phyloP scores from a whole-genome alignment of 2,888 invertebrate genomes.

The Philhelius pedissequus region DNA sequence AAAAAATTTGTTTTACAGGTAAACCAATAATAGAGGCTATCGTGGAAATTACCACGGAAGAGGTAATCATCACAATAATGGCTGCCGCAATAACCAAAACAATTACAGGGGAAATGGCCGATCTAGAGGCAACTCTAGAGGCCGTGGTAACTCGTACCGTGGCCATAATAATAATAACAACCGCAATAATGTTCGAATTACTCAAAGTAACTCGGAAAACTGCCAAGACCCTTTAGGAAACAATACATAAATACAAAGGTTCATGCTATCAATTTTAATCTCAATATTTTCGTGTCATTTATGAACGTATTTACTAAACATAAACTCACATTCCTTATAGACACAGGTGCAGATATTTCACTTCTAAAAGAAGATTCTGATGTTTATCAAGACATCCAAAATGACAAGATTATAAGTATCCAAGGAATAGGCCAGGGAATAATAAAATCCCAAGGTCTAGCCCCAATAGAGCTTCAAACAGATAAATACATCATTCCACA shows the following conservation, averaged over 20 bases:
- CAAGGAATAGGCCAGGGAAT: neutral
- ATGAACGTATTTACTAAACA: neutral
- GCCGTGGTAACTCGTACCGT: neutral
- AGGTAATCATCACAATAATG: too few species aligned
- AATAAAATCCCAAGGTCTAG: neutral
- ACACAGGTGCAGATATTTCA: too few species aligned
- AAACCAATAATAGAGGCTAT: neutral
- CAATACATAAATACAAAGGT: neutral
- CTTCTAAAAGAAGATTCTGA: too few species aligned
- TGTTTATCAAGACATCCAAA: too few species aligned
- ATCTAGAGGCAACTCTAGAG: too few species aligned
- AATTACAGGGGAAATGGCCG: too few species aligned
- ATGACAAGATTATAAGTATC: neutral
- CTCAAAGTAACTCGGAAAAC: neutral
- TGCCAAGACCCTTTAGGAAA: neutral
- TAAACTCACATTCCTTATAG: too few species aligned
- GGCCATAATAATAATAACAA: neutral
- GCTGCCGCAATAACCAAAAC: too few species aligned
- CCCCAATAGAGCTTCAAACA: neutral
- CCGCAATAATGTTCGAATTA: neutral
- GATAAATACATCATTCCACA: neutral
- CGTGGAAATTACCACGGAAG: too few species aligned
- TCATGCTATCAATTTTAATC: neutral
- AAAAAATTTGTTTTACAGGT: neutral
- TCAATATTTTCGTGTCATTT: neutral